Conservation (phyloP, 2,797 vertebrate species). For the Pagetopsis macropterus region DNA sequence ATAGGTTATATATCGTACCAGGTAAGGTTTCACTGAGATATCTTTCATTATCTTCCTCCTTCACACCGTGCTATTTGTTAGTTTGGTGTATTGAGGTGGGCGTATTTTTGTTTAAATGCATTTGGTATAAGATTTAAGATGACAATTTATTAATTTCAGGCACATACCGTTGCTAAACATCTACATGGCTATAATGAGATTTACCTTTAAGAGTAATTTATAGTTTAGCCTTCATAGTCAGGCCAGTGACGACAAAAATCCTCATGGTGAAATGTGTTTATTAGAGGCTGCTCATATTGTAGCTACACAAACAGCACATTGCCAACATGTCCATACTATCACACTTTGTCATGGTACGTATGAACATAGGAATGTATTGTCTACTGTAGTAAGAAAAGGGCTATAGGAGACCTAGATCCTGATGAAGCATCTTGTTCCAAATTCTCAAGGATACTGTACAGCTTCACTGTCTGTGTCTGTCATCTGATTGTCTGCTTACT, state of each 20-base stretch:
- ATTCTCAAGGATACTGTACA: conserved; percentile 39
- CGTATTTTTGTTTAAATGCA: conserved; percentile 23
- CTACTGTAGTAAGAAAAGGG: conserved; percentile 16
- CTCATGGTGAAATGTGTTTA: conserved; percentile 28
- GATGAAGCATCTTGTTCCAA: conserved; percentile 46
- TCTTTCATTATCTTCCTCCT: conserved; percentile 10
- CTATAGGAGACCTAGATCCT: conserved; percentile 44
- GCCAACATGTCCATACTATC: not conserved
- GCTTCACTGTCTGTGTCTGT: conserved; percentile 36
- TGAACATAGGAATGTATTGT: conserved; percentile 19
- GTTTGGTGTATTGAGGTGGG: conserved; percentile 13
- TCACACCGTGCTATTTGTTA: conserved; percentile 11
- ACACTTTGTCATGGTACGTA: not conserved
- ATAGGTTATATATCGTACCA: conserved; percentile 74
- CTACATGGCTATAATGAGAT: conserved; percentile 19
- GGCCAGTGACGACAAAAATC: conserved; percentile 48
- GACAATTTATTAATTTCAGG: not conserved
- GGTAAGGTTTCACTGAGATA: conserved; percentile 55
- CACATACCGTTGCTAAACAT: not conserved
- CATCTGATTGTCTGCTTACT: conserved; percentile 43
- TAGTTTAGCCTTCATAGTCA: conserved; percentile 23
- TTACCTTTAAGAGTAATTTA: conserved; percentile 26
- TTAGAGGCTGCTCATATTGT: conserved; percentile 25
- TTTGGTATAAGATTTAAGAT: conserved; percentile 17
- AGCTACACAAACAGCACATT: conserved; percentile 9